Base-by-base conservation (phyloP, 2,797 vertebrate genomes). In the Lemur catta region DNA sequence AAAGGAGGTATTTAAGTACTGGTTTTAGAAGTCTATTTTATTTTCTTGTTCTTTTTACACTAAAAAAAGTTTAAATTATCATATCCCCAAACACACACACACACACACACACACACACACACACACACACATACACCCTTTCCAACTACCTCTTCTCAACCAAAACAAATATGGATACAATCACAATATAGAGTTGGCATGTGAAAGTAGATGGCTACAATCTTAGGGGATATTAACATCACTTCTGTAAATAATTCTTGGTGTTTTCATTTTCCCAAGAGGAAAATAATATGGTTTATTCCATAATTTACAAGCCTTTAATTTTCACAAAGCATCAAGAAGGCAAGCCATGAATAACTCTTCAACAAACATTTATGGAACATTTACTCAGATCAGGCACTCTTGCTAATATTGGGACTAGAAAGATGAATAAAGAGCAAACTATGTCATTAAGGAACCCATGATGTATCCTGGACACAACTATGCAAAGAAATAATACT, bases 1-100 rank as follows among this genome's bases (percentile, higher is more conserved):
- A 94, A 72, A 97, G 87, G 96, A 86, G 72, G 38, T 65, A 86
- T 80, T 46, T 24, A 61, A 88, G 50, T 48, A 69, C 2, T 67
- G 26, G 10, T 33, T 79, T 92, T n/a, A 52, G 30, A 84, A 35
- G 22, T 55, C 82, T 52, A 52, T 46, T 85, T 63, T 71, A 61
- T 38, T 84, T 74, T 55, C 48, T 57, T 88, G 7, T 59, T 52
- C 22, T 57, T 82, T 55, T 48, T 79, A 79, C 28, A 82, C 38
- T 76, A 78, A 84, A 71, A 38, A 38, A 52, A 7, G 24, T 18
- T 52, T 79, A 24, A 28, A 74, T 79, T 80, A 61, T 26, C 46
- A 4, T 55, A 28, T 61, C 41, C 6, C 38, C 7, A 80, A 55
- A 61, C 9, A 89, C 11, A 28, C 55, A 80, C 2, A 52, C 2